Conservation (phyloP, 64 coral and sea anemone species). For the Trachythela sp. region DNA sequence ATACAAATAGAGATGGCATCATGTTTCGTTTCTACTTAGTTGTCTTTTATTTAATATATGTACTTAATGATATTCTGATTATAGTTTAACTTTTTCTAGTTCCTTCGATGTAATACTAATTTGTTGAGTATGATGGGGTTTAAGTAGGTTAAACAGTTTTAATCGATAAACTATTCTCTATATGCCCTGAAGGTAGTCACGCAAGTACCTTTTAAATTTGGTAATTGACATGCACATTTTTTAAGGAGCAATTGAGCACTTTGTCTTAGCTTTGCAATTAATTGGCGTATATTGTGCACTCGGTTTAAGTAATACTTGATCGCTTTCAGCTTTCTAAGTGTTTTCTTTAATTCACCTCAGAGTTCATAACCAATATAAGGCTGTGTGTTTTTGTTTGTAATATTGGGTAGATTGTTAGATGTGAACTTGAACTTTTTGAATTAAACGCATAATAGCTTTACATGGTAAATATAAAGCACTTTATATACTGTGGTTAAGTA, state of each 20-base stretch:
- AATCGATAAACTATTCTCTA: background rate
- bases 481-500: too few species aligned
- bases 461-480: too few species aligned
- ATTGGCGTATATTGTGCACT: background rate
- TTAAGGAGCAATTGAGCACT: background rate
- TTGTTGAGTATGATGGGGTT: too few species aligned
- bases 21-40: too few species aligned
- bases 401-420: background rate
- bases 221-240: background rate
- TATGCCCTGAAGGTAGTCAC: background rate
- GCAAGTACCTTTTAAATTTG: background rate
- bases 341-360: background rate
- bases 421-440: background rate
- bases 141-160: background rate
- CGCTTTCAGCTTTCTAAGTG: background rate
- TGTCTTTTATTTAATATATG: too few species aligned
- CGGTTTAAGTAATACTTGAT: background rate
- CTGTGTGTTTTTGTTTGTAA: background rate
- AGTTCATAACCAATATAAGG: background rate
- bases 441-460: too few species aligned
- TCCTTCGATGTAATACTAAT: too few species aligned
- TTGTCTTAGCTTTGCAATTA: background rate
- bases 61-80: too few species aligned
- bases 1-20: too few species aligned
- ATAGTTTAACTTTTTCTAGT: too few species aligned